Evolutionary conservation across 2,888 invertebrate genomes (phyloP), one percentile per base, ranked within the genome.

Genomic region (Cantharis rustica): DNA sequence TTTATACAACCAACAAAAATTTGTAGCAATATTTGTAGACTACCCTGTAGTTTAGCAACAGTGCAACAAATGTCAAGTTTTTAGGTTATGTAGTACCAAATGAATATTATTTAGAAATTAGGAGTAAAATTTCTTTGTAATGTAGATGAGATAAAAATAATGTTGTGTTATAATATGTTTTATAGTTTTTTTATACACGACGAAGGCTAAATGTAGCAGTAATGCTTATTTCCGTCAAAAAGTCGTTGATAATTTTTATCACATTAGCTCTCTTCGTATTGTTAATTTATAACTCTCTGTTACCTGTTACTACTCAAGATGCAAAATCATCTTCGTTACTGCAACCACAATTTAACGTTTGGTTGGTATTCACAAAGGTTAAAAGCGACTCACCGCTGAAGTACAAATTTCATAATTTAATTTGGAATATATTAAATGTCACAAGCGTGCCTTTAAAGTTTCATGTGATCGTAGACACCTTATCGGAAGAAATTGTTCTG

Each of bases 401-500:
- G 78, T 85, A 87, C 47, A 91, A 91, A 81, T 91, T 91, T 80
- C 84, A 87, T 7, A 88, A 89, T 77, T 89, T 91, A 74, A 83
- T 90, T 1, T 86, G 87, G 63, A 91, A 91, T 72, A 83, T 91
- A 66, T 80, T 91, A 15, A 87, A 86, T 78, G 85, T 89, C 20
- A 88, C 89, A n/a, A 85, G 89, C 1, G 89, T 91, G 61, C 88
- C 89, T 75, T 84, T 93, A 77, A 89, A 90, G 71, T 88, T 93
- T 76, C 91, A 93, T 84, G 89, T 93, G 16, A 91, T 93, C 72
- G 90, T 90, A n/a, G 93, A 93, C 83, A 87, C 89, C 17, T 89
- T 89, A 26, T 93, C 93, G 81, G 89, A 89, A 83, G 79, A 84
- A 10, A 89, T 92, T 68, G 92, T 92, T 86, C 80, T 81, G 85